These are phyloP conservation scores for Lamproptera curius DNA, from an alignment of 2,888 invertebrate genomes.

Conservation along the genomic window DNA sequence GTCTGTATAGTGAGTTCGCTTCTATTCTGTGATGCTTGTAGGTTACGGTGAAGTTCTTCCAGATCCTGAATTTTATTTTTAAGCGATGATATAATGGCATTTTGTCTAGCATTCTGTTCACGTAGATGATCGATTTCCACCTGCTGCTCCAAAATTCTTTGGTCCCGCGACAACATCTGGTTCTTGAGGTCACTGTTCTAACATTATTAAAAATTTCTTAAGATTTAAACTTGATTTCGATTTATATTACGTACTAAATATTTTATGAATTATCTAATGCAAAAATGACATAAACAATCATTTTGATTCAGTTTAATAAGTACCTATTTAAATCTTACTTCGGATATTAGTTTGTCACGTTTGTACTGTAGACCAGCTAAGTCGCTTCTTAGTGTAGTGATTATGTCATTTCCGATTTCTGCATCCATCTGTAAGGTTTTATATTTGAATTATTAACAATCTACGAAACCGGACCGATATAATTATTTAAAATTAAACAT, in stretches of 20 bases:
- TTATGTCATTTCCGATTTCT: constrained; percentile 80
- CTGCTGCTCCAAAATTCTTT: constrained; percentile 85
- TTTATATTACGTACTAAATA: too few species aligned
- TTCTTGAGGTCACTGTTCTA: constrained; percentile 85
- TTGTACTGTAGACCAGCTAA: constrained; percentile 91
- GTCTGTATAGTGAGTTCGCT: constrained; percentile 86
- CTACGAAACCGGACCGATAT: too few species aligned
- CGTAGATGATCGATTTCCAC: constrained; percentile 88
- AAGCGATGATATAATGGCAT: constrained; percentile 87
- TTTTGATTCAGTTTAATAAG: too few species aligned
- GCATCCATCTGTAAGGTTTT: constrained; percentile 74
- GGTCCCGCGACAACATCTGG: constrained; percentile 83
- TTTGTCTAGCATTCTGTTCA: constrained; percentile 90
- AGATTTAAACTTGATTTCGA: neutral
- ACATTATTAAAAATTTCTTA: constrained; percentile 28
- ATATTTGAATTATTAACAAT: too few species aligned
- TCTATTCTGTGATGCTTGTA: constrained; percentile 80
- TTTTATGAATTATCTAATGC: too few species aligned
- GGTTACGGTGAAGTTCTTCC: constrained; percentile 86
- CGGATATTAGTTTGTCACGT: constrained; percentile 86
- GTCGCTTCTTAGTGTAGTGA: constrained; percentile 88
- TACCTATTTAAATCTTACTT: constrained; percentile 74
- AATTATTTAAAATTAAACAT: too few species aligned
- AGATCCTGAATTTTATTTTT: constrained; percentile 88
- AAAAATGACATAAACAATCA: neutral